These are phyloP conservation scores for Napeogenes inachia DNA, from an alignment of 2,888 invertebrate genomes.

Conservation along the genomic window DNA sequence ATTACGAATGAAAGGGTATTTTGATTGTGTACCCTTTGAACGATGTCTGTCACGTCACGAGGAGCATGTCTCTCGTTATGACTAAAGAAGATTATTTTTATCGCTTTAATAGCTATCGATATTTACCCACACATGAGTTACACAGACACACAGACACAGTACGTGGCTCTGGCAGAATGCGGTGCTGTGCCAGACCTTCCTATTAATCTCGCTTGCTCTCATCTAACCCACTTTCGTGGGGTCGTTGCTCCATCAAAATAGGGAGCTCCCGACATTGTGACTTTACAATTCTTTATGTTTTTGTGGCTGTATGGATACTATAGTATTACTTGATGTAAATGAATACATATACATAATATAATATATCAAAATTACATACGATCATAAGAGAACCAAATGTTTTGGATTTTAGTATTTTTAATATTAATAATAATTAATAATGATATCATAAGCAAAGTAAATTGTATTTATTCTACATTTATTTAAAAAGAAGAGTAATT, in stretches of 20 bases:
- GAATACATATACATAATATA: too few species aligned
- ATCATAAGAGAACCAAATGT: too few species aligned
- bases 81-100: constrained; percentile 30
- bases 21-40: neutral
- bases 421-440: too few species aligned
- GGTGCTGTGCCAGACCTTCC: constrained; percentile 52
- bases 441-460: too few species aligned
- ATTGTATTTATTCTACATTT: too few species aligned
- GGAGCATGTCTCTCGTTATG: constrained; percentile 16
- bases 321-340: neutral
- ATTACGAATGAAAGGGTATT: neutral
- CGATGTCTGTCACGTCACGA: neutral
- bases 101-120: constrained; percentile 31
- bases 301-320: neutral
- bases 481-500: too few species aligned
- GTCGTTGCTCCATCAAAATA: constrained; percentile 51
- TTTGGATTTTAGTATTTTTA: too few species aligned
- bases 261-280: constrained; percentile 40
- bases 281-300: constrained; percentile 28
- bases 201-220: constrained; percentile 46
- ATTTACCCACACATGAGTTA: constrained; percentile 29
- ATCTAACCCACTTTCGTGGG: constrained; percentile 52
- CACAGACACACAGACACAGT: constrained; percentile 31
- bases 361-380: too few species aligned
- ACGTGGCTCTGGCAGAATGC: constrained; percentile 46